Evolutionary conservation across 2,797 vertebrate species (phyloP), one percentile per base, ranked within the genome.

Genomic region (Eospalax fontanierii): DNA sequence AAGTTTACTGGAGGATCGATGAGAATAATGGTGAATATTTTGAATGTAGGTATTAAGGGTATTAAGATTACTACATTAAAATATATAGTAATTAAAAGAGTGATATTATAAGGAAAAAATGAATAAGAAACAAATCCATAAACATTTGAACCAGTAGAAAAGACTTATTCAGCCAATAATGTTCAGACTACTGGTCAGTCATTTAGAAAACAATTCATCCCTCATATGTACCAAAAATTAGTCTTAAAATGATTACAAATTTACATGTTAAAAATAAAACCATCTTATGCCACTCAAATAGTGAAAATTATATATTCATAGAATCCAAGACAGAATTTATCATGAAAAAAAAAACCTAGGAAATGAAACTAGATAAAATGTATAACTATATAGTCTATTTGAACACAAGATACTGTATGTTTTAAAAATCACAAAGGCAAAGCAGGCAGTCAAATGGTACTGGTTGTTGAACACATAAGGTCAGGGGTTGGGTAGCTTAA

Each of bases 201-300:
- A 86, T 73, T 94, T 82, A 50, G 70, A 80, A 89, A 86, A 93
- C 35, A 71, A 30, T 87, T 81, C 22, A 61, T 89, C 38, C 19
- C 35, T 90, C 82, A 78, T 26, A 0, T 65, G 38, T 88, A 84
- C 71, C 30, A 73, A 63, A 74, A 76, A 80, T 80, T 33, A 73
- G 11, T 76, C 33, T 90, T 78, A 78, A 43, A 63, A 40, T 70
- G 33, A 61, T 92, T 84, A 30, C 14, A 95, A 28, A 68, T 21
- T 87, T 83, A 35, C 33, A 81, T 38, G 24, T 57, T 93, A 73
- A 92, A 85, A 93, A 46, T 61, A 50, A 93, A 91, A 57, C 61
- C 24, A 57, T 35, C 81, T 89, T 61, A 38, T 46, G 43, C 24
- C 11, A 85, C 54, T 18, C 2, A 38, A 85, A 57, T 22, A n/a